Evolutionary conservation across 2,113 vertebrate genomes (phyloP), one percentile per base, ranked within the genome.

Genomic region (Cromileptes altivelis): DNA sequence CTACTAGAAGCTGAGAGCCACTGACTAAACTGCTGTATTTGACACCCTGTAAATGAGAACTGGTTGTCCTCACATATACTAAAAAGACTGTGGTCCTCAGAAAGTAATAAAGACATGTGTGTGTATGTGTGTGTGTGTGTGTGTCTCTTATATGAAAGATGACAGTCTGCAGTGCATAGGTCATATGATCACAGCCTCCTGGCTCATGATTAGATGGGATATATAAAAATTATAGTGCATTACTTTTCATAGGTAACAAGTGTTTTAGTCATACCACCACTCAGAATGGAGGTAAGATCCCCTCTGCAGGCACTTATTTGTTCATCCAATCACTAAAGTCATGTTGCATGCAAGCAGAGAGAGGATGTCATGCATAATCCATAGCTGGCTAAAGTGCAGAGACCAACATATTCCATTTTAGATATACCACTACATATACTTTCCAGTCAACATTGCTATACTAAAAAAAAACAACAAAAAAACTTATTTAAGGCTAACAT

Each of bases 301-400:
- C 52, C 33, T 52, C 30, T 3, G 37, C 2, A 12, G 37, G 49
- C 60, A 69, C 70, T 63, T 37, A 56, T 77, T 50, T 76, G 42
- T 77, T 74, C 60, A 73, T 50, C 60, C 40, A 40, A 45, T 56
- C 47, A 23, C 67, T 75, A 12, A 42, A 62, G 65, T 75, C 37
- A 70, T 18, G 5, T 72, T 76, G 67, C 67, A 50, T 25, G 53
- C 33, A 63, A 50, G 18, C 33, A 70, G 50, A 77, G 18, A n/a
- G 40, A 79, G 65, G 63, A 76, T 64, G 60, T 87, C 67, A 85
- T 77, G 58, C 25, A 80, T 69, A 62, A 75, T 89, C 73, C 50
- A 80, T 63, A 27, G n/a, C 45, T 72, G 69, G 68, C 57, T 58
- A 65, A 7, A 27, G 21, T 55, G 25, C 53, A 50, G 5, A 47